These are phyloP conservation scores for Philonicus albiceps DNA, from an alignment of 2,888 invertebrate species.

Conservation along the genomic window DNA sequence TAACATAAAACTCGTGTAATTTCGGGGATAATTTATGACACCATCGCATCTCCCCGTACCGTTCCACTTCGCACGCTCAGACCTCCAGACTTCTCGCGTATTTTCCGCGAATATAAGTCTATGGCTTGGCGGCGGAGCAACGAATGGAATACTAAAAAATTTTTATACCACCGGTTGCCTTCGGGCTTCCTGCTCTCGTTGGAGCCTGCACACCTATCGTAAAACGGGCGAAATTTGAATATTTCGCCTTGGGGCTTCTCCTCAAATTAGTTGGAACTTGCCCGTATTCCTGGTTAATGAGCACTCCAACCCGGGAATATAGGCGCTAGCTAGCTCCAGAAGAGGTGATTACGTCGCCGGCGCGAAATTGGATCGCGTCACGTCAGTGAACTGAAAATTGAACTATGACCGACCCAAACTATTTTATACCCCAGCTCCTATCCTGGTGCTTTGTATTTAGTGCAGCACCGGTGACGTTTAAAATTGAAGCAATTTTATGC, in stretches of 20 bases:
- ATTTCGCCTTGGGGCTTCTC: not conserved
- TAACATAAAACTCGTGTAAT: constrained; percentile 46
- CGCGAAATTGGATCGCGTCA: constrained; percentile 15
- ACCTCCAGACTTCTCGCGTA: not conserved
- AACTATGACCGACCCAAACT: not conserved
- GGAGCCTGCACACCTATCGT: not conserved
- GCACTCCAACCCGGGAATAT: not conserved
- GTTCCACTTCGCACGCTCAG: not conserved
- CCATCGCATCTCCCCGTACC: not conserved
- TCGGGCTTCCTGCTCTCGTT: not conserved
- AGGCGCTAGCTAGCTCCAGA: not conserved
- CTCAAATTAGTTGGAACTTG: constrained; percentile 20
- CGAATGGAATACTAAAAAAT: constrained; percentile 14
- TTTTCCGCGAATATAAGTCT: not conserved
- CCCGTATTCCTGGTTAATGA: not conserved
- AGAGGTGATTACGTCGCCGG: not conserved
- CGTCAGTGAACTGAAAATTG: constrained; percentile 2
- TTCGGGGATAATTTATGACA: constrained; percentile 44
- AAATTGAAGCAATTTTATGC: constrained; percentile 9
- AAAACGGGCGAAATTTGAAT: constrained; percentile 27
- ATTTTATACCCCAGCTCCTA: not conserved
- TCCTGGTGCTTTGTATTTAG: not conserved
- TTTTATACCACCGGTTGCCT: constrained; percentile 3
- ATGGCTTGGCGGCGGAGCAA: not conserved
- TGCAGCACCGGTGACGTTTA: not conserved